phyloP scores from a whole-genome alignment of 2,113 vertebrate species.

The Callospermophilus lateralis region DNA sequence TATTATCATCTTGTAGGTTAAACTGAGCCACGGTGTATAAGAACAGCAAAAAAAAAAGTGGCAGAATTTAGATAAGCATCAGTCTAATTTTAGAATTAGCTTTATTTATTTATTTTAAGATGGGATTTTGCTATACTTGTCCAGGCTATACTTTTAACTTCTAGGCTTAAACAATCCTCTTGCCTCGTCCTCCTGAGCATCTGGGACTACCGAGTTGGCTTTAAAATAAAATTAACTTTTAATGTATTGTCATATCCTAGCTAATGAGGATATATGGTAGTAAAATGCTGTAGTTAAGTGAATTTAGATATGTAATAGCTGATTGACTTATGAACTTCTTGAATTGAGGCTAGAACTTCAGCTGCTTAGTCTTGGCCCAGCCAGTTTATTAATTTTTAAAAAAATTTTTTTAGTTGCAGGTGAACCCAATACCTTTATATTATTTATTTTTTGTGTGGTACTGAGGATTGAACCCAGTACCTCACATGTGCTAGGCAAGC shows the following conservation, averaged over 20 bases:
- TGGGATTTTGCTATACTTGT: not conserved
- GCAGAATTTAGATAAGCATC: not conserved
- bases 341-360: not conserved
- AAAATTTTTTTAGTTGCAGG: too few species aligned
- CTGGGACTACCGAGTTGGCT: not conserved
- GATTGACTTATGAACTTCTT: slow-evolving; percentile 17
- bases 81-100: not conserved
- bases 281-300: slow-evolving; percentile 6
- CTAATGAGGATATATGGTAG: not conserved
- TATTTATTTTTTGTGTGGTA: too few species aligned
- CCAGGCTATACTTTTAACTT: not conserved
- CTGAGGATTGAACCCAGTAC: too few species aligned
- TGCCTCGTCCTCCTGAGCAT: not conserved
- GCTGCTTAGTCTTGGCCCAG: not conserved
- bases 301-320: not conserved
- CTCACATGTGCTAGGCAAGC: too few species aligned
- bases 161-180: not conserved
- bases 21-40: not conserved
- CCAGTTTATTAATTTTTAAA: not conserved
- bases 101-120: not conserved
- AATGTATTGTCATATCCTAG: not conserved
- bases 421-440: too few species aligned
- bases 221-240: not conserved
- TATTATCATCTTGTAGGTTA: not conserved
- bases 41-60: not conserved